Conservation (phyloP, 2,888 invertebrate genomes). For the Drosophila neonasuta region DNA sequence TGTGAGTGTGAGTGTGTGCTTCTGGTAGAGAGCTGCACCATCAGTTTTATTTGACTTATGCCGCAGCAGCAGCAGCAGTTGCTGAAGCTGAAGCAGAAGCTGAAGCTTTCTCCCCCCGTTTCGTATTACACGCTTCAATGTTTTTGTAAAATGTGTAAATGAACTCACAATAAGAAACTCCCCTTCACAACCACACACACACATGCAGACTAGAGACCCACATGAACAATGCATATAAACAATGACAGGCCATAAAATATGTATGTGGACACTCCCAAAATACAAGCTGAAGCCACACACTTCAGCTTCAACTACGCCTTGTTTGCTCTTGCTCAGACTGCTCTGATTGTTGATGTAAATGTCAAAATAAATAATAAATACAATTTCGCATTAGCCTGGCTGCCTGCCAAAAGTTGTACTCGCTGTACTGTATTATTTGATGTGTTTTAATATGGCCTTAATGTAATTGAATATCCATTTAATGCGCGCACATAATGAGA, state of each 20-base stretch:
- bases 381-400: slow-evolving; percentile 45
- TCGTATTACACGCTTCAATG: slow-evolving; percentile 73
- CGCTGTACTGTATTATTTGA: slow-evolving; percentile 5
- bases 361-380: slow-evolving; percentile 77
- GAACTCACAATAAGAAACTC: slow-evolving; percentile 64
- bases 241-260: slow-evolving; percentile 72
- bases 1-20: slow-evolving; percentile 9
- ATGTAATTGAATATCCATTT: slow-evolving; percentile 64
- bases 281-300: slow-evolving; percentile 38
- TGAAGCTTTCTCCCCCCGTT: slow-evolving; percentile 29
- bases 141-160: slow-evolving; percentile 75
- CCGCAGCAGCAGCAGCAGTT: slow-evolving; percentile 16
- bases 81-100: slow-evolving; percentile 11
- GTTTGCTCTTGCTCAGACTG: slow-evolving; percentile 36
- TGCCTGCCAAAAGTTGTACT: slow-evolving; percentile 25
- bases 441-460: slow-evolving; percentile 54
- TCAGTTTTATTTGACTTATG: slow-evolving; percentile 47
- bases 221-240: slow-evolving; percentile 47
- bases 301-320: slow-evolving; percentile 16
- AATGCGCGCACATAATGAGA: slow-evolving; percentile 57
- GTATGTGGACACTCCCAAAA: slow-evolving; percentile 54
- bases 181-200: slow-evolving; percentile 2
- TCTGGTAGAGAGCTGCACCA: slow-evolving; percentile 42
- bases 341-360: slow-evolving; percentile 71
- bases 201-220: not conserved